Evolutionary conservation across 2,888 invertebrate species (phyloP).

Genomic region (Macrostomum cliftonense): DNA sequence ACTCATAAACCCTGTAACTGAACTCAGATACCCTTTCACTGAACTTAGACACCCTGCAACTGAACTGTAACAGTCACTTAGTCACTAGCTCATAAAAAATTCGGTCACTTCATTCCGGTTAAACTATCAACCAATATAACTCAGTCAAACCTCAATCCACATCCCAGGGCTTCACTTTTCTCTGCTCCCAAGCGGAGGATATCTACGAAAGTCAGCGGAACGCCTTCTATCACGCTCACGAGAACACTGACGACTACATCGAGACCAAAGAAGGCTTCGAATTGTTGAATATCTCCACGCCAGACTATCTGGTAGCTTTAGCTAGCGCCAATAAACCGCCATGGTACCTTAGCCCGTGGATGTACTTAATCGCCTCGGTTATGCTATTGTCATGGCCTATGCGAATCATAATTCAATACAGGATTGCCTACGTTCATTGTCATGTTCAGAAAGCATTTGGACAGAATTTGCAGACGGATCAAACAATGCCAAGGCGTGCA

Average conservation of each 20-base stretch:
- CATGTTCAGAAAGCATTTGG: constrained; percentile 62
- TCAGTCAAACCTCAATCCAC: no score
- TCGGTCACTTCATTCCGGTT: no score
- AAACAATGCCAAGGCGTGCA: no score
- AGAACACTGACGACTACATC: constrained; percentile 62
- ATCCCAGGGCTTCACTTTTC: constrained; percentile 54
- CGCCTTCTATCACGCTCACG: constrained; percentile 58
- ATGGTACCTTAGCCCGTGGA: constrained; percentile 46
- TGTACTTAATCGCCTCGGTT: constrained; percentile 57
- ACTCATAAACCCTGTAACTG: no score
- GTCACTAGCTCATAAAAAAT: no score
- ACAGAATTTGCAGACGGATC: neutral
- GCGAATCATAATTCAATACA: constrained; percentile 56
- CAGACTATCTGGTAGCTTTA: constrained; percentile 40
- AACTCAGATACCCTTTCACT: no score
- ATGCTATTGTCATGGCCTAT: constrained; percentile 63
- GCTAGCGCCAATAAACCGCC: constrained; percentile 37
- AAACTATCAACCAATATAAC: no score
- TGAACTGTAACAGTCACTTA: no score
- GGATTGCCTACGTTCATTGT: constrained; percentile 61
- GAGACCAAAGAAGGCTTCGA: constrained; percentile 61
- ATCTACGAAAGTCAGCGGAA: constrained; percentile 64
- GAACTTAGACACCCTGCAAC: no score
- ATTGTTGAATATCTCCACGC: constrained; percentile 46
- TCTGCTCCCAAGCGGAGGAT: constrained; percentile 54